These are phyloP conservation scores for Lytechinus variegatus DNA, from an alignment of 35 echinoderm and acorn worm species.

Conservation along the genomic window DNA sequence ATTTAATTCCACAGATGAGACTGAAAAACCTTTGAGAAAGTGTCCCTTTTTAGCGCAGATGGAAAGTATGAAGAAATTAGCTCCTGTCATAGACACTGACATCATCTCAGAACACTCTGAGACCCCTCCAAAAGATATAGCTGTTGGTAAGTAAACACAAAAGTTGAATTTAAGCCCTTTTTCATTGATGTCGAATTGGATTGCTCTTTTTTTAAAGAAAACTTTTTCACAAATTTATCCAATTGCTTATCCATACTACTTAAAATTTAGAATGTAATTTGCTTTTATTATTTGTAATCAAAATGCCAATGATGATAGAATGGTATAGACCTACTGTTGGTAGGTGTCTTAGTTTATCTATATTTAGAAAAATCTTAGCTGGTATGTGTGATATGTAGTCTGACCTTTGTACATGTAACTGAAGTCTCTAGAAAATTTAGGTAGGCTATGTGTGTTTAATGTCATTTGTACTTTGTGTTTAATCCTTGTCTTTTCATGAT, in stretches of 20 bases:
- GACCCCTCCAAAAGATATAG: constrained; percentile 11
- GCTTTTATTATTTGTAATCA: neutral
- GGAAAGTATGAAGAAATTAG: constrained; percentile 69
- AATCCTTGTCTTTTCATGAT: neutral
- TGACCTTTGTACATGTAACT: neutral
- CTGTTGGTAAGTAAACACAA: neutral
- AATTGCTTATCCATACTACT: too few relatives aligned
- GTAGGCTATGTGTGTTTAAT: neutral
- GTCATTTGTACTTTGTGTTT: neutral
- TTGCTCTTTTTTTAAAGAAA: neutral
- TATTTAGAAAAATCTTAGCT: neutral
- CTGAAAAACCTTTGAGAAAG: constrained; percentile 47
- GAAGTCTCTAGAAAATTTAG: neutral
- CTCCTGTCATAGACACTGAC: constrained; percentile 72
- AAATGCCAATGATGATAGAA: neutral
- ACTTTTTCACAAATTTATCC: too few relatives aligned
- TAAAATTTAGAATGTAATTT: too few relatives aligned
- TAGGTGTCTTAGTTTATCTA: neutral
- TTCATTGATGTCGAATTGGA: neutral
- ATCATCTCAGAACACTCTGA: constrained; percentile 54
- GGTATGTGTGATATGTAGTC: neutral
- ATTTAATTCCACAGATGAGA: neutral
- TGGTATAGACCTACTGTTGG: neutral
- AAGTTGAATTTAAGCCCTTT: neutral
- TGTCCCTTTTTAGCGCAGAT: constrained; percentile 94